Base-by-base conservation (phyloP, 2,888 invertebrate genomes). In the Steinernema carpocapsae region DNA sequence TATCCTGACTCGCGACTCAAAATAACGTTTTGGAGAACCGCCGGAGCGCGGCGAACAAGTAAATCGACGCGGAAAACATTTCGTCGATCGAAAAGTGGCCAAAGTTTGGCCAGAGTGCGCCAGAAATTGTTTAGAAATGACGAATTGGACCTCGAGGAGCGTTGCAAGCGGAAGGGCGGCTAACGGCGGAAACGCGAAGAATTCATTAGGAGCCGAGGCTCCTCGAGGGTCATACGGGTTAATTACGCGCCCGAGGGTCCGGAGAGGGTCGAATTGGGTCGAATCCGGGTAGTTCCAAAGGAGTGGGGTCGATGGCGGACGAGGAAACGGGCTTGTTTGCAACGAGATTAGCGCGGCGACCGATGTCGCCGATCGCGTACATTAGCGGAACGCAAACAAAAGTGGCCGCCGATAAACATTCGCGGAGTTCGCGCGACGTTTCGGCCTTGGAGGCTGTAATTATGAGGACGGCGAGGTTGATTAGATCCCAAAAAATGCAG, bases 281-380 rank as follows among this genome's bases (percentile, higher is more conserved):
- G 56, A 56, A 22, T 12, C 14, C 43, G 10, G 24, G 56, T 7
- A 14, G 12, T 10, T 22, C 6, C 6, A 4, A 56, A 4, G 24
- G 14, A 19, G 14, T 26, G 17, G 24, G 10, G 26, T 19, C 7
- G 24, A 26, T 26, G 56, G 56, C 22, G 26, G 26, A 22, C 10
- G n/a, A 6, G n/a, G 24, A 3, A 10, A 12, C 22, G 24, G 26
- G 14, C 26, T 19, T 56, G 56, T 56, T 56, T 56, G 56, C 56
- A 22, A 26, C 56, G 56, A 26, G 56, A 56, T 56, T 56, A 56
- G 56, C 56, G 56, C 56, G 56, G 26, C 43, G 12, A 56, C 24
- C 56, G 56, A 56, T 56, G 56, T 56, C 56, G n/a, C 6, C 56
- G 56, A 6, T 26, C 24, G 56, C 56, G 56, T 56, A 56, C 56